phyloP scores from a whole-genome alignment of 2,113 vertebrate genomes.

The Carlito syrichta region DNA sequence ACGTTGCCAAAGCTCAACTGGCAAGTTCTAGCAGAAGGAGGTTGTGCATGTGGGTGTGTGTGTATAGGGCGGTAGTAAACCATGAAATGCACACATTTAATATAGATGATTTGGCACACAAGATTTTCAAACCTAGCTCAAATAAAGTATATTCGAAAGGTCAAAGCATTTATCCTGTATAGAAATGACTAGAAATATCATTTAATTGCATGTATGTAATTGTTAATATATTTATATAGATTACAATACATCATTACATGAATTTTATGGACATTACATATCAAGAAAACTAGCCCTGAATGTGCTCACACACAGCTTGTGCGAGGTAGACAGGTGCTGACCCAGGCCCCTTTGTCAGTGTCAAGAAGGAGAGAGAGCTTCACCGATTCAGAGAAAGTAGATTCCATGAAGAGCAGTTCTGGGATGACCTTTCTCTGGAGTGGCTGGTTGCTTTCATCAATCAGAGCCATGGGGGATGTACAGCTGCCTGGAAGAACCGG shows the following conservation, averaged over 20 bases:
- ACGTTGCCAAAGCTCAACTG: not conserved
- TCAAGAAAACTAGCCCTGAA: not conserved
- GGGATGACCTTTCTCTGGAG: not conserved
- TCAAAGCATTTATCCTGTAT: not conserved
- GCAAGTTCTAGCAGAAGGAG: not conserved
- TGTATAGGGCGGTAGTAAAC: not conserved
- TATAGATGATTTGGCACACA: not conserved
- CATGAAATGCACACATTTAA: not conserved
- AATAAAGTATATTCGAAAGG: not conserved
- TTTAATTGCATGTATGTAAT: too few species aligned
- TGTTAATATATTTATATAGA: not conserved
- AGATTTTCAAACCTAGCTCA: not conserved
- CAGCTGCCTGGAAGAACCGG: accelerated
- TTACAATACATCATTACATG: not conserved
- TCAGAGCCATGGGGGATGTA: not conserved
- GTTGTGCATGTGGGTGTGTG: not conserved
- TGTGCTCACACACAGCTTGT: too few species aligned
- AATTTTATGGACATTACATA: not conserved
- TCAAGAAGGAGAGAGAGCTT: not conserved
- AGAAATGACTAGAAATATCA: not conserved
- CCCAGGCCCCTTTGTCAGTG: too few species aligned
- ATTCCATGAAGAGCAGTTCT: not conserved
- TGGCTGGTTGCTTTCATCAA: accelerated
- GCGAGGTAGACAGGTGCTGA: too few species aligned
- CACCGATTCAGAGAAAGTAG: accelerated